Evolutionary conservation across 2,888 invertebrate genomes (phyloP), one percentile per base, ranked within the genome.

Genomic region (Loripinus fragilis): DNA sequence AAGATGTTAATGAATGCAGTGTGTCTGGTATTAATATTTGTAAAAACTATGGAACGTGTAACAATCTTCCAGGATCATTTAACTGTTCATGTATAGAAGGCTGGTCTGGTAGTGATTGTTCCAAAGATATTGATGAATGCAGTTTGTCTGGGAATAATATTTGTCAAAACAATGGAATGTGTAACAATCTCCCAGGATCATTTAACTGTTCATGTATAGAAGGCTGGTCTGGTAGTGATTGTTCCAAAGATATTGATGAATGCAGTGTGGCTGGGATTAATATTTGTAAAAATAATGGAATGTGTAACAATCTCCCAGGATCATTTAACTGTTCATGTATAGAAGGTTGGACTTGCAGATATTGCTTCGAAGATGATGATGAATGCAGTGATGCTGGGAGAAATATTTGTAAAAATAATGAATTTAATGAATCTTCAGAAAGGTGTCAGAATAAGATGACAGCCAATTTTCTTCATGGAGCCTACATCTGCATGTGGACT

Each of bases 281-380:
- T n/a, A n/a, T n/a, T n/a, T 83, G 83, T 38, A 42, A 64, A n/a
- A 74, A 76, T 10, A 78, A 80, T 30, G 74, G 77, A 3, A 33
- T 65, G 10, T 83, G 83, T 68, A 41, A 38, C 33, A 83, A 83
- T 48, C 45, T 38, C 3, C 38, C 30, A 30, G 83, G 83, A 41
- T 72, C 68, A 78, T 97, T 96, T 94, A 95, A 95, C 76, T 98
- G 98, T 94, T 95, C 95, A 41, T 98, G 98, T 90, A 95, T 96
- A 1, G 94, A 96, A 15, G 98, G 98, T 17, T 98, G 95, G 94
- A 95, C 96, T 67, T 98, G 98, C 15, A 91, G 94, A 67, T 96
- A 96, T 74, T 93, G 98, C 94, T 97, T 97, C 81, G 79, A 80
- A 23, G 90, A 93, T 78, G 86, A 90, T 68, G 89, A 93, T 80